phyloP scores from a whole-genome alignment of 2,797 vertebrate genomes.

The Fundulus diaphanus region DNA sequence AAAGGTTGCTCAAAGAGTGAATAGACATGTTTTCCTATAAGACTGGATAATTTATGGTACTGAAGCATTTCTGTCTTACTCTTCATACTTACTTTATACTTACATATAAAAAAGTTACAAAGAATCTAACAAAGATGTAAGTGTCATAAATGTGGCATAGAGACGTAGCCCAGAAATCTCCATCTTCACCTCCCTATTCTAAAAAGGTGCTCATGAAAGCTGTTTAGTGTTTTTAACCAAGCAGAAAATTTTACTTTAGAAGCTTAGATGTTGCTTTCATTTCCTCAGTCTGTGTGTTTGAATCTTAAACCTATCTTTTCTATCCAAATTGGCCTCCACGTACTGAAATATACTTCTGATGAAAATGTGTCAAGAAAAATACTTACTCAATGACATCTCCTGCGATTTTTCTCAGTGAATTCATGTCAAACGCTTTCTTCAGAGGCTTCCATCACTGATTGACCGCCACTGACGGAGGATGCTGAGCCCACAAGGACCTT shows the following conservation, averaged over 20 bases:
- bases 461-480: conserved; percentile 70
- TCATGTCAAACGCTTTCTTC: conserved; percentile 50
- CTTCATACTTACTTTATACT: too few relatives aligned
- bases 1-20: too few relatives aligned
- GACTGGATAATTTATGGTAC: too few relatives aligned
- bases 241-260: neutral
- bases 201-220: neutral
- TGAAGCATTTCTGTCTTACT: too few relatives aligned
- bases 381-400: conserved; percentile 80
- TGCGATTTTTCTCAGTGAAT: conserved; percentile 67
- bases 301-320: neutral
- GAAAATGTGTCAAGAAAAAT: neutral
- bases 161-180: neutral
- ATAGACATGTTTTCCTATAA: too few relatives aligned
- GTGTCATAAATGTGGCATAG: neutral
- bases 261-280: neutral
- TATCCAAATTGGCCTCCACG: neutral
- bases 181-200: neutral
- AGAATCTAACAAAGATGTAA: too few relatives aligned
- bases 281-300: neutral
- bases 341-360: neutral
- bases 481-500: conserved; percentile 16
- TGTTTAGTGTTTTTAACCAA: neutral
- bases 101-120: too few relatives aligned
- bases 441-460: conserved; percentile 75